Base-by-base conservation (phyloP, 2,888 invertebrate species). In the Chorisops tibialis region DNA sequence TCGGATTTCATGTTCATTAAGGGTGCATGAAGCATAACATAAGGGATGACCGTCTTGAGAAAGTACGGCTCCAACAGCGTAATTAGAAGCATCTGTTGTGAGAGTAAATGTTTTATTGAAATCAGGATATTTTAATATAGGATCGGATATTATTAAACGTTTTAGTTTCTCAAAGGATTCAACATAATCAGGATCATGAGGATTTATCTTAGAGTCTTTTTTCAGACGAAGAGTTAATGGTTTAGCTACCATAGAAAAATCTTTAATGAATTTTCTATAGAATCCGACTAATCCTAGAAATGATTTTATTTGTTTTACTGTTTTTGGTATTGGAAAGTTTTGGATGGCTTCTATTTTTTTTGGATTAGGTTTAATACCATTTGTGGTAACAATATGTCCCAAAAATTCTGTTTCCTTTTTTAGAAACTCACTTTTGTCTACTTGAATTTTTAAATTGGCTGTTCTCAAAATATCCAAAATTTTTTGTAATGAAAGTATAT, bases 61-160 rank as follows among this genome's bases (percentile, higher is more conserved):
- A 7, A 72, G 50, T 4, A 73, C 67, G 1, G 61, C 66, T 0
- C 70, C 71, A 1, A 71, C 19, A 0, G 70, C 71, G 6, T 21
- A 63, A 21, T 68, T 62, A 7, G 65, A 64, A 0, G 72, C 71
- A 56, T 73, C 73, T 1, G 71, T 71, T 2, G 70, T 69, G 16
- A 72, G 16, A 12, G 63, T 52, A 52, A 73, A 73, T 9, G 64
- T 59, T 63, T 70, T 63, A 0, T 61, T 54, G 50, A 75, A 75
- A 58, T 74, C 72, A 5, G 72, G 73, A 43, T 73, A 75, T 54
- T 71, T 67, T 19, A 77, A 50, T 12, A 75, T 66, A 0, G 73
- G 74, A 35, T 68, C 68, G 39, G 69, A 5, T n/a, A 16, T 49
- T 2, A 61, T 18, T 16, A 50, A 24, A 30, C 21, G 18, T 52